A percentile compares a stretch with the other conserved stretches of the same genome.
Conservation (phyloP, 2,888 invertebrate species). For the Scaptomyza tumidula region DNA sequence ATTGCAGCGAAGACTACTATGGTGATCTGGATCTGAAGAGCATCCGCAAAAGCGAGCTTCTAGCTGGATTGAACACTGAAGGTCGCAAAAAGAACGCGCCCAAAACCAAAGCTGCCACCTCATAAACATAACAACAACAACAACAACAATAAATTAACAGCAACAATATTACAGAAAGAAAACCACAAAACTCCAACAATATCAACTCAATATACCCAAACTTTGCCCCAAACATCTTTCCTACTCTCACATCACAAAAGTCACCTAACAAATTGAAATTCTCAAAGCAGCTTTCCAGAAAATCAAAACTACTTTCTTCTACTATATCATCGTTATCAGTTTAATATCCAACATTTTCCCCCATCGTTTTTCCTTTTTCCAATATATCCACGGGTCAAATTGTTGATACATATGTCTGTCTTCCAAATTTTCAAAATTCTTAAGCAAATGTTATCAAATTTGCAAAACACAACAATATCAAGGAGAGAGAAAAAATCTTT, state of each 20-base stretch:
- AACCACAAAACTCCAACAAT: slow-evolving; percentile 56
- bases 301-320: slow-evolving; percentile 31
- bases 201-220: slow-evolving; percentile 59
- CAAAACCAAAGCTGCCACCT: slow-evolving; percentile 83
- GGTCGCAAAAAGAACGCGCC: slow-evolving; percentile 85
- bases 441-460: slow-evolving; percentile 39
- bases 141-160: slow-evolving; percentile 40
- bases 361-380: slow-evolving; percentile 18
- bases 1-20: slow-evolving; percentile 97
- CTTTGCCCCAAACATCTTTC: slow-evolving; percentile 44
- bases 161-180: slow-evolving; percentile 51
- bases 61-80: slow-evolving; percentile 88
- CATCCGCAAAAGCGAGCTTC: slow-evolving; percentile 96
- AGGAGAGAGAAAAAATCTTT: slow-evolving; percentile 71
- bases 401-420: slow-evolving; percentile 48
- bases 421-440: slow-evolving; percentile 42
- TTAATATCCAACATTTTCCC: slow-evolving; percentile 29
- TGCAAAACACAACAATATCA: slow-evolving; percentile 57
- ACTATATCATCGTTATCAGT: slow-evolving; percentile 38
- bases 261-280: slow-evolving; percentile 50
- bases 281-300: slow-evolving; percentile 49
- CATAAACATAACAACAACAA: slow-evolving; percentile 76
- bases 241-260: slow-evolving; percentile 58
- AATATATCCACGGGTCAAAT: slow-evolving; percentile 50
- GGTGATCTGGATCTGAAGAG: slow-evolving; percentile 97